These are phyloP conservation scores for Hypsibius dujardini DNA, from an alignment of 1,140 invertebrate genomes.

Conservation along the genomic window DNA sequence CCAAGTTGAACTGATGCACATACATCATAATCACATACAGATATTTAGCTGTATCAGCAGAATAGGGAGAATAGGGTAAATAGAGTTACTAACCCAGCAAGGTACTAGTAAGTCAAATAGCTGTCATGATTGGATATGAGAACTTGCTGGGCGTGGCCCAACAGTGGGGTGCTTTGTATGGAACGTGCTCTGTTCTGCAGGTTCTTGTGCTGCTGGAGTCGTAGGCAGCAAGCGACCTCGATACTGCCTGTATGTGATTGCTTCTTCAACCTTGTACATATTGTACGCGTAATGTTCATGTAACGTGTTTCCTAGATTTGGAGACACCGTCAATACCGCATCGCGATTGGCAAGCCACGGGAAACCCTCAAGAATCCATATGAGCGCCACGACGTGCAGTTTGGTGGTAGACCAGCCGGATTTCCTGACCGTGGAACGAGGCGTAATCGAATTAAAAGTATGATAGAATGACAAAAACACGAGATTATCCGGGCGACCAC, in stretches of 20 bases:
- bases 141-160: no score
- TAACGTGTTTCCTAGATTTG: background rate
- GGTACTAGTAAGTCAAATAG: no score
- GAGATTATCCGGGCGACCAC: no score
- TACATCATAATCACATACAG: no score
- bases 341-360: conserved; percentile 9
- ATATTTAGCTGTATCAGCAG: no score
- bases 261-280: no score
- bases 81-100: no score
- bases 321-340: conserved; percentile 7
- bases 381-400: background rate
- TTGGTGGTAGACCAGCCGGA: background rate
- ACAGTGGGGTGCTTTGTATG: background rate
- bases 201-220: conserved; percentile 2
- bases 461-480: background rate
- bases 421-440: background rate
- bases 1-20: no score
- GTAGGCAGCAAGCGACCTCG: background rate
- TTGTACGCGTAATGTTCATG: no score
- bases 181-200: background rate
- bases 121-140: no score
- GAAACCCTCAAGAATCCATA: conserved; percentile 12
- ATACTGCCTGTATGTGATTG: conserved; percentile 9
- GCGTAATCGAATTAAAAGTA: background rate
- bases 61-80: no score